Evolutionary conservation across 2,113 vertebrate species (phyloP).

Genomic region (Spheniscus mendiculus): DNA sequence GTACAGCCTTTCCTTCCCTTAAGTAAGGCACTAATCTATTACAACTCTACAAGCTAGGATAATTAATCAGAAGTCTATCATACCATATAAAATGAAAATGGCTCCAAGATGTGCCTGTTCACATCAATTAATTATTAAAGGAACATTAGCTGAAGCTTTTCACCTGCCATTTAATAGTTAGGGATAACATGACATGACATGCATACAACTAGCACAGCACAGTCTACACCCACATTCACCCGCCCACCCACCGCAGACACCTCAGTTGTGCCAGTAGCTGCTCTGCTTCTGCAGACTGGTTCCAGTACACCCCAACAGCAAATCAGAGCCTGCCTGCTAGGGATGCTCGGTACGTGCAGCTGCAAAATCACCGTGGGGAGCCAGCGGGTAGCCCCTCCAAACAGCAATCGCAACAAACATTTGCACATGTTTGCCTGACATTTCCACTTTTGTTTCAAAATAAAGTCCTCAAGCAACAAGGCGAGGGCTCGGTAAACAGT

Average conservation of each 20-base stretch:
- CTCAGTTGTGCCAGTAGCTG: background rate
- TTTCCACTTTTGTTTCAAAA: slow-evolving; percentile 31
- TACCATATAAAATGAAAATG: slow-evolving; percentile 64
- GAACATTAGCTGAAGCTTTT: slow-evolving; percentile 60
- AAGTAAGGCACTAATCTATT: slow-evolving; percentile 48
- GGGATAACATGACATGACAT: background rate
- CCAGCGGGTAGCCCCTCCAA: background rate
- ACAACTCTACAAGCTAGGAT: slow-evolving; percentile 31
- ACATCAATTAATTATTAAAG: slow-evolving; percentile 70
- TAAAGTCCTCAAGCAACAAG: slow-evolving; percentile 29
- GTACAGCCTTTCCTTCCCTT: slow-evolving; percentile 39
- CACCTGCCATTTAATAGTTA: slow-evolving; percentile 56
- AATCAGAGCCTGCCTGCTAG: background rate
- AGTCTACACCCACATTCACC: background rate
- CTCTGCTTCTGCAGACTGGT: background rate
- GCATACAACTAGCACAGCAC: background rate
- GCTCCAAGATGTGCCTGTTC: slow-evolving; percentile 51
- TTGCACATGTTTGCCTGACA: slow-evolving; percentile 8
- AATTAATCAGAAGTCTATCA: slow-evolving; percentile 73
- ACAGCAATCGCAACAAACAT: background rate
- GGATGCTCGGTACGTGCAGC: background rate
- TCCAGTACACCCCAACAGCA: background rate
- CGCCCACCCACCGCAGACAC: background rate
- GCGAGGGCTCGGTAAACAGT: background rate
- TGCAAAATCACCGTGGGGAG: background rate